A percentile compares a stretch with the other conserved stretches of the same genome.
Evolutionary conservation across 2,113 vertebrate genomes (phyloP).

Genomic region (Elanoides forficatus): DNA sequence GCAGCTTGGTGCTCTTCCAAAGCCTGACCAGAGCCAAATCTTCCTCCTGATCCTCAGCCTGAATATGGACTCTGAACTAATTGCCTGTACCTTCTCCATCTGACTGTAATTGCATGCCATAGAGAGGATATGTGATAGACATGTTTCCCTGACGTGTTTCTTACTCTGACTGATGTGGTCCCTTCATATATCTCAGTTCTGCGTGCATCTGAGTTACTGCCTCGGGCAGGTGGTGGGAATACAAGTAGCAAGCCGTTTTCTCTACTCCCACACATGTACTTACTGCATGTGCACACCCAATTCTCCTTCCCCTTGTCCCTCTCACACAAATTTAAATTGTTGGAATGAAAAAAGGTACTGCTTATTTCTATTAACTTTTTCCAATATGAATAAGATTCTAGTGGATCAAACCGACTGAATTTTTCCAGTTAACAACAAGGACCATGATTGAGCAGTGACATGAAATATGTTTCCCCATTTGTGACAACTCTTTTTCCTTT

Average conservation of each 20-base stretch:
- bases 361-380: neutral
- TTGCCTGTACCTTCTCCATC: neutral
- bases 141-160: neutral
- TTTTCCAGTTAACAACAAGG: neutral
- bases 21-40: neutral
- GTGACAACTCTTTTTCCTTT: neutral
- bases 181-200: neutral
- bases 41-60: neutral
- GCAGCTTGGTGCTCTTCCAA: neutral
- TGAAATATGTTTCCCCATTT: neutral
- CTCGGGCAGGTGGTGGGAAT: neutral
- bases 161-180: neutral
- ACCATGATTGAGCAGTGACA: neutral
- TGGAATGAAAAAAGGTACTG: neutral
- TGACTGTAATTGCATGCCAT: no score
- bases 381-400: neutral
- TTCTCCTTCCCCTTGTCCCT: neutral
- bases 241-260: neutral
- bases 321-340: neutral
- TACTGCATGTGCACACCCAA: accelerated
- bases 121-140: neutral
- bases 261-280: neutral
- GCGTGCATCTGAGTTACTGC: neutral
- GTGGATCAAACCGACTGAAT: neutral
- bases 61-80: neutral